phyloP scores from a whole-genome alignment of 2,113 vertebrate species.

The Ciconia boyciana region DNA sequence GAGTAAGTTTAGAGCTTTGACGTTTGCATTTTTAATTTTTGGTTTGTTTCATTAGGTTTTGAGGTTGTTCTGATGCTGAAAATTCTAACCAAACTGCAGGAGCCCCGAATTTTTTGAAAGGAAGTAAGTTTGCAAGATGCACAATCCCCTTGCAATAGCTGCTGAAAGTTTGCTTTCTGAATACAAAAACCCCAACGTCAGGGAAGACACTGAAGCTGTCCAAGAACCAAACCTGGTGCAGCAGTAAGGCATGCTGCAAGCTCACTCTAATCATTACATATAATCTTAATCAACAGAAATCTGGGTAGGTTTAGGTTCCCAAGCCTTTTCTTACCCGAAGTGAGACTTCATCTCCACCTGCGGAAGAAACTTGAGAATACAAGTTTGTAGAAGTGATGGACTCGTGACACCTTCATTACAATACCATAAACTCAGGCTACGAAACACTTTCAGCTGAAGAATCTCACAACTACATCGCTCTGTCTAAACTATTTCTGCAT shows the following conservation, averaged over 20 bases:
- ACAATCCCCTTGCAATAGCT: background rate
- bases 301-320: background rate
- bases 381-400: background rate
- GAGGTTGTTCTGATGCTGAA: background rate
- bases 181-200: background rate
- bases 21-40: background rate
- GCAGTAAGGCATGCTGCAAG: accelerated
- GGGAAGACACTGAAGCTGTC: background rate
- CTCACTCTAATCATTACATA: background rate
- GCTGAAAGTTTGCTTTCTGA: background rate
- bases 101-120: background rate
- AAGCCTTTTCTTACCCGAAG: background rate
- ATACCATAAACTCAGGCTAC: background rate
- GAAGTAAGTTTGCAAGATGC: background rate
- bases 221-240: background rate
- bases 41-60: background rate
- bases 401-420: background rate
- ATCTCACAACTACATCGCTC: background rate
- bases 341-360: background rate
- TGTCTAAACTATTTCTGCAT: background rate
- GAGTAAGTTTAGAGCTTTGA: background rate
- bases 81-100: background rate
- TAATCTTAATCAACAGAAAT: background rate
- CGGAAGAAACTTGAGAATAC: background rate
- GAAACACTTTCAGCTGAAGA: background rate